These are phyloP conservation scores for Amphiprion clarkii DNA, from an alignment of 2,797 vertebrate genomes.

Conservation along the genomic window DNA sequence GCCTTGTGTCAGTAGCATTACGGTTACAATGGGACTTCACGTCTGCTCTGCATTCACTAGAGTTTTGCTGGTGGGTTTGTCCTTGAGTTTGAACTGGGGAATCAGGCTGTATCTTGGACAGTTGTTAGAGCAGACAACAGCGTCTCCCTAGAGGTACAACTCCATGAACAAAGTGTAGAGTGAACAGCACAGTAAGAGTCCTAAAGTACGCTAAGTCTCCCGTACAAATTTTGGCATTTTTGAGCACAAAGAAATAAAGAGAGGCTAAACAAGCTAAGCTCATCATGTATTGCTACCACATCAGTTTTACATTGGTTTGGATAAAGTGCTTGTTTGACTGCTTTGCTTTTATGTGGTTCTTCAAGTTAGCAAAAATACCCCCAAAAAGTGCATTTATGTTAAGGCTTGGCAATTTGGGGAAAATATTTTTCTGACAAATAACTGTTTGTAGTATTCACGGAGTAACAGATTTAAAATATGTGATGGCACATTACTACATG, in stretches of 20 bases:
- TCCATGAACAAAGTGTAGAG: background rate
- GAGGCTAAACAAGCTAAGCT: background rate
- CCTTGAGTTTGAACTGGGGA: background rate
- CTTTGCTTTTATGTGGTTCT: slow-evolving; percentile 2
- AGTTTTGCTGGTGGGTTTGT: background rate
- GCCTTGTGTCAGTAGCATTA: background rate
- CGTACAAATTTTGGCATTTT: too few relatives aligned
- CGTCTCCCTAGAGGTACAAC: background rate
- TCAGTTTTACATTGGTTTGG: background rate
- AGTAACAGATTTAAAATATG: too few relatives aligned
- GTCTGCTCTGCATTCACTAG: background rate
- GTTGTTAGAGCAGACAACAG: background rate
- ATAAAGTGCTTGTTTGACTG: background rate
- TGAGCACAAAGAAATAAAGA: background rate
- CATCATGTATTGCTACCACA: background rate
- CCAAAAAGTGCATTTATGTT: background rate
- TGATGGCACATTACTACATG: too few relatives aligned
- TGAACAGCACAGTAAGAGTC: background rate
- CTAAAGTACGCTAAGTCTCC: background rate
- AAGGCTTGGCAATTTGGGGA: too few relatives aligned
- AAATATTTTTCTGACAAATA: too few relatives aligned
- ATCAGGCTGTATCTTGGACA: background rate
- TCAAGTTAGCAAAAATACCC: background rate
- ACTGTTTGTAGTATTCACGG: too few relatives aligned
- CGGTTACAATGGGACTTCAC: background rate